These are phyloP conservation scores for Cephalopterus ornatus DNA, from an alignment of 2,113 vertebrate genomes.

Conservation along the genomic window DNA sequence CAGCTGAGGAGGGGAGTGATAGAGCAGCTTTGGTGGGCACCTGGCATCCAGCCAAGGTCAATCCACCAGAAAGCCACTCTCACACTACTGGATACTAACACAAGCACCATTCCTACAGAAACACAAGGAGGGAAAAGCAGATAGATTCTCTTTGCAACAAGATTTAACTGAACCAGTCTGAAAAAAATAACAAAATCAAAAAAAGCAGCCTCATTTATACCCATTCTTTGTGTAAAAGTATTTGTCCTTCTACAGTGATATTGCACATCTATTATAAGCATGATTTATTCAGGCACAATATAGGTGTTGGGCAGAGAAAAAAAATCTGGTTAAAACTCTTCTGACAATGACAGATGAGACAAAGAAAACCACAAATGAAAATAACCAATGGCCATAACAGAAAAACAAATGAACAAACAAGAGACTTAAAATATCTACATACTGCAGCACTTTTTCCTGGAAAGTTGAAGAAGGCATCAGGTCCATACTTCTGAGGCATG, in stretches of 20 bases:
- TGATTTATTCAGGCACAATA: neutral
- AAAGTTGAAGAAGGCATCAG: conserved; percentile 98
- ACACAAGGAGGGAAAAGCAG: neutral
- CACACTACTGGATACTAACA: neutral
- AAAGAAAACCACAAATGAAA: neutral
- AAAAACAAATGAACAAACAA: neutral
- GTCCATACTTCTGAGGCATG: conserved; percentile 92
- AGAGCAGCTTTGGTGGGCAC: neutral
- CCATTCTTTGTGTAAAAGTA: neutral
- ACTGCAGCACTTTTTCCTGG: conserved; percentile 97
- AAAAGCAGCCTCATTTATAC: neutral
- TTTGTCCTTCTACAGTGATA: neutral
- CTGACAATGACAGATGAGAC: neutral
- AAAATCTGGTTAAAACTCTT: neutral
- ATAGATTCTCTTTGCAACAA: neutral
- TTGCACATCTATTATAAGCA: neutral
- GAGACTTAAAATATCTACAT: conserved; percentile 60
- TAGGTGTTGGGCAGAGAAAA: neutral
- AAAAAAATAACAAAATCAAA: neutral
- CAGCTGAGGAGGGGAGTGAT: neutral
- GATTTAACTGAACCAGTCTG: neutral
- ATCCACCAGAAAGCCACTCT: neutral
- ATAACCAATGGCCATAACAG: neutral
- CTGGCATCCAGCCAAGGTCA: neutral
- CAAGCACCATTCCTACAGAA: neutral